phyloP scores from a whole-genome alignment of 2,888 invertebrate genomes.

The Tachystola acroxantha region DNA sequence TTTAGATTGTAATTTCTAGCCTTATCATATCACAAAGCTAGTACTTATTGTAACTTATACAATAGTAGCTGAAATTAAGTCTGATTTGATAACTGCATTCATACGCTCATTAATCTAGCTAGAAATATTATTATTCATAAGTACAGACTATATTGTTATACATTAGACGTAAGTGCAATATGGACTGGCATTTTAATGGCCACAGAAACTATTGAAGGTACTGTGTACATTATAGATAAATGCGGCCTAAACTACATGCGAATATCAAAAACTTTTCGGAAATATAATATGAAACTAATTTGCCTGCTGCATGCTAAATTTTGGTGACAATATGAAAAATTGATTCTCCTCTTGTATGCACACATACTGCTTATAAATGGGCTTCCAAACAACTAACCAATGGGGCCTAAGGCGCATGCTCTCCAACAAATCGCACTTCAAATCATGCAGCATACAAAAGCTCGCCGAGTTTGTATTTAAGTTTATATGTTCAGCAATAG shows the following conservation, averaged over 20 bases:
- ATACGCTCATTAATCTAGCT: constrained; percentile 45
- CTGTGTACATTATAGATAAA: constrained; percentile 16
- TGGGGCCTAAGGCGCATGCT: constrained; percentile 53
- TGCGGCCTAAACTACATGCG: constrained; percentile 30
- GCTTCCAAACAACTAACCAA: constrained; percentile 33
- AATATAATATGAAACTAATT: constrained; percentile 35
- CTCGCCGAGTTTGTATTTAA: constrained; percentile 41
- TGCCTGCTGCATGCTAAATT: constrained; percentile 73
- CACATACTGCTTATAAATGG: constrained; percentile 41
- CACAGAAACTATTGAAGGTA: constrained; percentile 19
- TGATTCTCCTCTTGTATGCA: constrained; percentile 42
- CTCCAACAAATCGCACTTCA: constrained; percentile 35
- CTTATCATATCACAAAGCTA: constrained; percentile 46
- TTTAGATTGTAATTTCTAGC: constrained; percentile 49
- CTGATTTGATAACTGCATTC: constrained; percentile 38
- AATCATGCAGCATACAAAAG: constrained; percentile 76
- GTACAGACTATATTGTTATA: constrained; percentile 33
- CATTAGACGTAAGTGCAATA: constrained; percentile 44
- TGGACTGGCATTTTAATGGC: constrained; percentile 27
- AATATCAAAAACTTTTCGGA: constrained; percentile 18
- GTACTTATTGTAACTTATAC: constrained; percentile 47
- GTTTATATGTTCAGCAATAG: constrained; percentile 34
- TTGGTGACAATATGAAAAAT: constrained; percentile 34
- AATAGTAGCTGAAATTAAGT: constrained; percentile 48
- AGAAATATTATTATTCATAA: constrained; percentile 31